Percentiles rank a stretch among this genome's conserved stretches.
phyloP scores from a whole-genome alignment of 2,797 vertebrate species.

The Xyrichtys novacula region DNA sequence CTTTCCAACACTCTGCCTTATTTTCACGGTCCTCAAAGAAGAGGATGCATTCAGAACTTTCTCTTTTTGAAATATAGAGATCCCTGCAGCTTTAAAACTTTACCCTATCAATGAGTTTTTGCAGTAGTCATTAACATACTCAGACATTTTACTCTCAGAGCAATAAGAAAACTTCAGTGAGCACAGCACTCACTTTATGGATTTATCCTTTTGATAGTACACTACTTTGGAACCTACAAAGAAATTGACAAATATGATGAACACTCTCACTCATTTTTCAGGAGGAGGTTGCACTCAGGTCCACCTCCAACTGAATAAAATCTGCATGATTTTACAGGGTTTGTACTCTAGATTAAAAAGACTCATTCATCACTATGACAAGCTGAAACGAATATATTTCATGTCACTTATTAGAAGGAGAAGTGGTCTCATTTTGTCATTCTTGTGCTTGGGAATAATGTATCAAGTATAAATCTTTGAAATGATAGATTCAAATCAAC shows the following conservation, averaged over 20 bases:
- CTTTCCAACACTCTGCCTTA: slow-evolving; percentile 15
- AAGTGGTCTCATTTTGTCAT: neutral
- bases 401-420: neutral
- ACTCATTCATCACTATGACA: neutral
- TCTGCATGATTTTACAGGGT: neutral
- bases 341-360: neutral
- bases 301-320: neutral
- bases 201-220: neutral
- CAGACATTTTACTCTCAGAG: neutral
- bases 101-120: neutral
- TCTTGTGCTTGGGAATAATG: neutral
- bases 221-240: neutral
- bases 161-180: neutral
- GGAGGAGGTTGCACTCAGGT: slow-evolving; percentile 6
- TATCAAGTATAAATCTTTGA: neutral
- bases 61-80: slow-evolving; percentile 5
- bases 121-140: slow-evolving; percentile 3
- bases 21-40: neutral
- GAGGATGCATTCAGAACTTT: neutral
- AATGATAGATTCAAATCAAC: neutral
- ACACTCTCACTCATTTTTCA: neutral
- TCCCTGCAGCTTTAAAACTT: too few species aligned
- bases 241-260: too few species aligned
- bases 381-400: neutral
- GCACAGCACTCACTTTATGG: neutral